A percentile compares a stretch with the other conserved stretches of the same genome.
Conservation (phyloP, 1,140 invertebrate species). For the Chymomyza costata region DNA sequence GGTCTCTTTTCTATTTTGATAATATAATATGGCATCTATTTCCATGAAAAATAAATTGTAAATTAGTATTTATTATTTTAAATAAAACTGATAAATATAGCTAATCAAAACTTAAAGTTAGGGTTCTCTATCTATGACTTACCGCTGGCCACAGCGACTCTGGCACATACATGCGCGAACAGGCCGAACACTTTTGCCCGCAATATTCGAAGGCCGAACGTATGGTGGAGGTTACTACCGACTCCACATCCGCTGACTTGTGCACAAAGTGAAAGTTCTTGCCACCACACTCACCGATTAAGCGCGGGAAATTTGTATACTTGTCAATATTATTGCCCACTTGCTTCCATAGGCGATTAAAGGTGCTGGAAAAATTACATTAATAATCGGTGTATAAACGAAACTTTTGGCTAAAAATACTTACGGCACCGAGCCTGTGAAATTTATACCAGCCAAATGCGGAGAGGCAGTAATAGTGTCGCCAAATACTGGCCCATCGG, state of each 20-base stretch:
- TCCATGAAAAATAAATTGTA: too few species aligned
- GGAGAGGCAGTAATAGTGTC: conserved; percentile 90
- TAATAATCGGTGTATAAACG: too few species aligned
- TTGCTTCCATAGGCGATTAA: conserved; percentile 94
- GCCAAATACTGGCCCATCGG: conserved; percentile 96
- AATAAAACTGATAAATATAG: conserved; percentile 45
- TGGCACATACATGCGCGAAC: conserved; percentile 96
- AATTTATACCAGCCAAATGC: conserved; percentile 95
- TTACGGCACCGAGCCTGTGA: conserved; percentile 96
- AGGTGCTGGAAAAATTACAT: conserved; percentile 82
- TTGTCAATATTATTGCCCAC: conserved; percentile 91
- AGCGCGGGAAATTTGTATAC: conserved; percentile 93
- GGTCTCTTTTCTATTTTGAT: too few species aligned
- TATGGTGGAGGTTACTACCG: conserved; percentile 90
- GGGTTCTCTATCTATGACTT: background rate
- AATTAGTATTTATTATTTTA: too few species aligned
- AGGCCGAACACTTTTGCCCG: conserved; percentile 99
- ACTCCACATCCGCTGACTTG: conserved; percentile 88
- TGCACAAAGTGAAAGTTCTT: conserved; percentile 99
- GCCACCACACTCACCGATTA: conserved; percentile 97
- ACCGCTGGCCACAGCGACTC: conserved; percentile 89
- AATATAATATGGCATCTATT: too few species aligned
- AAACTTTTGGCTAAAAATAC: too few species aligned
- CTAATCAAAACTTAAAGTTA: conserved; percentile 49
- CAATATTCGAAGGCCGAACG: conserved; percentile 95